Evolutionary conservation across 2,888 invertebrate genomes (phyloP).

Genomic region (Plebejus anna): DNA sequence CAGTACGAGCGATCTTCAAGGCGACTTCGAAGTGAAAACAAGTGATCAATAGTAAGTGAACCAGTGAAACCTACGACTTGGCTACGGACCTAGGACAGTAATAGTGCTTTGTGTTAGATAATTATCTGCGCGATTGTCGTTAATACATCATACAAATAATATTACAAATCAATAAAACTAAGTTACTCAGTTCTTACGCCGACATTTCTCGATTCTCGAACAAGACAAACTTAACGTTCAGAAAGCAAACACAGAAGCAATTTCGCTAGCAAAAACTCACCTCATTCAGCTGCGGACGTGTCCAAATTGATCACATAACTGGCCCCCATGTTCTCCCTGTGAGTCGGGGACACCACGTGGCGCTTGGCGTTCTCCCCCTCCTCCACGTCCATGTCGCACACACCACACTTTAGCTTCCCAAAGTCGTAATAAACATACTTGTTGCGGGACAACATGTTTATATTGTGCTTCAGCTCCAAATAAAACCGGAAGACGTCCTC

Average conservation of each 20-base stretch:
- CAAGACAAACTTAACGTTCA: too few species aligned
- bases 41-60: too few species aligned
- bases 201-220: too few species aligned
- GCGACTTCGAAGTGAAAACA: too few species aligned
- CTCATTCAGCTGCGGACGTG: constrained; percentile 60
- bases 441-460: constrained; percentile 65
- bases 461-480: constrained; percentile 69
- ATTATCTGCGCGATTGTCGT: too few species aligned
- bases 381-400: constrained; percentile 61
- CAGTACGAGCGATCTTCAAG: too few species aligned
- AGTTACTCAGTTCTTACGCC: too few species aligned
- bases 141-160: too few species aligned
- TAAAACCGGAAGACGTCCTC: constrained; percentile 71
- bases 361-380: constrained; percentile 68
- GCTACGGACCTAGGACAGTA: too few species aligned
- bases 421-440: constrained; percentile 68
- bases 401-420: constrained; percentile 65
- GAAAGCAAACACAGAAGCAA: neutral
- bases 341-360: constrained; percentile 64
- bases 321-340: constrained; percentile 72
- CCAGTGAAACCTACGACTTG: too few species aligned
- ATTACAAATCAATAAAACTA: too few species aligned
- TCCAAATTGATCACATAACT: constrained; percentile 65
- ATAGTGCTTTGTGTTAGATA: too few species aligned
- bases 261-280: constrained; percentile 40